These are phyloP conservation scores for Steinernema carpocapsae DNA, from an alignment of 2,888 invertebrate species.

Conservation along the genomic window DNA sequence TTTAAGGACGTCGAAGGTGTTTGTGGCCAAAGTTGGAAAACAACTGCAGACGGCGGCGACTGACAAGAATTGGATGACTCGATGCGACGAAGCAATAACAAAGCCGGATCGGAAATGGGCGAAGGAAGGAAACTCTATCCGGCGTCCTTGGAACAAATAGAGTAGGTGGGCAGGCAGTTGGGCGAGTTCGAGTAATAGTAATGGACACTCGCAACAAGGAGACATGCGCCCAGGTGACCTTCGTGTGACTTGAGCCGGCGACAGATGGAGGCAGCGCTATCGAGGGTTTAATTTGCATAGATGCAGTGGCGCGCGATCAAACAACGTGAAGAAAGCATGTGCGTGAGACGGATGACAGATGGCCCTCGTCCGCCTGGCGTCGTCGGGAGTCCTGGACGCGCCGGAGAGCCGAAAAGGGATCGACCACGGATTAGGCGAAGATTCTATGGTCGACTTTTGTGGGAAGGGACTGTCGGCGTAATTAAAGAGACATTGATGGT, in stretches of 20 bases:
- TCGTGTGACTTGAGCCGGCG: background rate
- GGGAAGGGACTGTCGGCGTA: background rate
- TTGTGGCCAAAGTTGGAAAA: background rate
- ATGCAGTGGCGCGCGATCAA: constrained; percentile 19
- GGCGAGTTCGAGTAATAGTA: background rate
- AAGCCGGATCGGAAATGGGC: too few species aligned
- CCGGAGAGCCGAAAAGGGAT: background rate
- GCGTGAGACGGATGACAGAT: constrained; percentile 5
- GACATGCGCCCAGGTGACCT: constrained; percentile 23
- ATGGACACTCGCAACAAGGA: constrained; percentile 25
- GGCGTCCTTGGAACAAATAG: too few species aligned
- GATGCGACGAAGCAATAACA: background rate
- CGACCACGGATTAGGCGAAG: background rate
- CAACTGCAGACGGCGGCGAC: background rate
- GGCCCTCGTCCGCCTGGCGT: background rate
- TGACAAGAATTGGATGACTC: background rate
- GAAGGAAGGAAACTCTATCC: too few species aligned
- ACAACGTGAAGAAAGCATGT: constrained; percentile 6
- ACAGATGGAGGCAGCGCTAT: constrained; percentile 15
- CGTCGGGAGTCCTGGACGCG: too few species aligned
- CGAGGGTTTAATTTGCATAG: constrained; percentile 12
- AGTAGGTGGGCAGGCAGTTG: background rate
- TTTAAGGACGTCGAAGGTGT: background rate
- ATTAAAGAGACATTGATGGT: background rate
- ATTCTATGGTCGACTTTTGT: background rate